A percentile compares a stretch with the other conserved stretches of the same genome.
Conservation (phyloP, 2,888 invertebrate genomes). For the Glyphotaelius pellucidus region DNA sequence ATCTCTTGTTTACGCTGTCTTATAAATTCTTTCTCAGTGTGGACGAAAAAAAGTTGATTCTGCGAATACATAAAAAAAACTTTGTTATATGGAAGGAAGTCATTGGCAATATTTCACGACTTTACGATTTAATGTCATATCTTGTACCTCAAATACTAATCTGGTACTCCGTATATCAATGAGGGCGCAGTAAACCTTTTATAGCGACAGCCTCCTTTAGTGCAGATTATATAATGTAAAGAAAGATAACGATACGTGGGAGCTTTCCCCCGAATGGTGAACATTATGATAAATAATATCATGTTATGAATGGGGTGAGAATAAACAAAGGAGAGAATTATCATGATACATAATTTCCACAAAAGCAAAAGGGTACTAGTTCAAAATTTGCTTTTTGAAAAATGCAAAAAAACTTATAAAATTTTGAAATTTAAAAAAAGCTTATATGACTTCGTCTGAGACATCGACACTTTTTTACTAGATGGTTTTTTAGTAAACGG, state of each 20-base stretch:
- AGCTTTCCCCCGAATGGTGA: not conserved
- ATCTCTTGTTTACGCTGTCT: not conserved
- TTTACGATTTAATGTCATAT: not conserved
- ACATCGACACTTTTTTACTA: too few relatives aligned
- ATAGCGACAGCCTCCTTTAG: slow-evolving; percentile 41
- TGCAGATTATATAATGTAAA: slow-evolving; percentile 21
- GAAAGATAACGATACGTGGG: slow-evolving; percentile 29
- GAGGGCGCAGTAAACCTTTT: slow-evolving; percentile 26
- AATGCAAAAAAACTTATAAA: not conserved
- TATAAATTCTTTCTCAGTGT: not conserved
- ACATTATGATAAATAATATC: slow-evolving; percentile 40
- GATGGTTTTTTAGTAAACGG: too few relatives aligned
- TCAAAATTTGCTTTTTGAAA: not conserved
- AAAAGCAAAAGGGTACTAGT: not conserved
- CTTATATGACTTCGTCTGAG: too few relatives aligned
- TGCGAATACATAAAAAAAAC: not conserved
- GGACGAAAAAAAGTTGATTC: not conserved
- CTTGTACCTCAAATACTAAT: not conserved
- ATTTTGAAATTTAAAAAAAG: too few relatives aligned
- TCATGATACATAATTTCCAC: not conserved
- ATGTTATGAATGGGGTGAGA: slow-evolving; percentile 13
- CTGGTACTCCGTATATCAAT: not conserved
- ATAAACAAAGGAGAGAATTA: not conserved
- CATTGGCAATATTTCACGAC: not conserved
- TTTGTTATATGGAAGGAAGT: too few relatives aligned